Conservation (phyloP, 2,797 vertebrate species). For the Rhabdophis nuchalis region DNA sequence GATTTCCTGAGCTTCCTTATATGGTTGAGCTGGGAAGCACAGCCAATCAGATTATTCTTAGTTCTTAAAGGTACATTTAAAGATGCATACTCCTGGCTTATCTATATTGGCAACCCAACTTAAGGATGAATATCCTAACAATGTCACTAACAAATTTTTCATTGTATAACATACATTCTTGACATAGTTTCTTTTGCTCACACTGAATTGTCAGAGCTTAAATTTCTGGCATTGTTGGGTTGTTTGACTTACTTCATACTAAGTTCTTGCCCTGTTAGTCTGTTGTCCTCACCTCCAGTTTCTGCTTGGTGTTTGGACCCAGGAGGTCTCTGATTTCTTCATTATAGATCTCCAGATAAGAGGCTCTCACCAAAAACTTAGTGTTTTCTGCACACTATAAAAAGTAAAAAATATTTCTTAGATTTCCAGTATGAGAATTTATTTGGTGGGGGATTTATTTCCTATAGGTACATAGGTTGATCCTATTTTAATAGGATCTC, state of each 20-base stretch:
- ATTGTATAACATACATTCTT: not conserved
- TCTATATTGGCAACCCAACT: too few species aligned
- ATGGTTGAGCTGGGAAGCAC: too few species aligned
- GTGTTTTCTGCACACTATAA: slow-evolving; percentile 85
- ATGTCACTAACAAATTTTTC: not conserved
- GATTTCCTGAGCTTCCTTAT: too few species aligned
- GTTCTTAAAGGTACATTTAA: too few species aligned
- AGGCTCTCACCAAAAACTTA: slow-evolving; percentile 85
- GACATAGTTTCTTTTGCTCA: not conserved
- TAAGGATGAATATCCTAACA: too few species aligned
- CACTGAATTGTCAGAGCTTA: not conserved
- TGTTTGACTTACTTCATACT: slow-evolving; percentile 16
- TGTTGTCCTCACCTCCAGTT: slow-evolving; percentile 78
- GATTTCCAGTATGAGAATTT: not conserved
- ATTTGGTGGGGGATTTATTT: not conserved
- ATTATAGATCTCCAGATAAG: slow-evolving; percentile 90
- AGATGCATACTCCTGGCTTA: too few species aligned
- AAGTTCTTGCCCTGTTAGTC: not conserved
- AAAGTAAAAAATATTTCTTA: not conserved
- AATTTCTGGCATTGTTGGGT: slow-evolving; percentile 2
- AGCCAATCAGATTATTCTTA: too few species aligned
- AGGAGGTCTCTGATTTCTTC: slow-evolving; percentile 85
- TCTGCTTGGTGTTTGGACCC: slow-evolving; percentile 85
- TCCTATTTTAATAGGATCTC: not conserved
- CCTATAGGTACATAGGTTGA: not conserved